Conservation (phyloP, 2,888 invertebrate genomes). For the Drosophila fungiperda region DNA sequence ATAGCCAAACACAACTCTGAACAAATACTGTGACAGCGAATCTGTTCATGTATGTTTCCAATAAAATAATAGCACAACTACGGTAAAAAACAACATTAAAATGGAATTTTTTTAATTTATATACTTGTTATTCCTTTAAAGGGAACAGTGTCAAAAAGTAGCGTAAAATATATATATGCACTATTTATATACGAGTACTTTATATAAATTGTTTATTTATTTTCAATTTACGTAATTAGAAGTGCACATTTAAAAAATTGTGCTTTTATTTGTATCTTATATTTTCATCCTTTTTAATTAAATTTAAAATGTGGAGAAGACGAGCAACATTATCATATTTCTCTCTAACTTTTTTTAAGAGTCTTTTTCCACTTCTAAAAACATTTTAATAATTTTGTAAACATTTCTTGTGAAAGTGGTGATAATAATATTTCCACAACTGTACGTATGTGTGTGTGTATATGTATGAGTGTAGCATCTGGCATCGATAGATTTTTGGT, state of each 20-base stretch:
- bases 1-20: slow-evolving; percentile 6
- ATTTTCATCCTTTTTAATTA: not conserved
- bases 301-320: not conserved
- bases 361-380: not conserved
- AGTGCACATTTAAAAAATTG: not conserved
- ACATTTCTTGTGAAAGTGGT: not conserved
- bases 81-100: not conserved
- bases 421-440: not conserved
- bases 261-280: rapidly evolving
- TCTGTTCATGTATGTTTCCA: not conserved
- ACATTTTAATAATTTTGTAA: not conserved
- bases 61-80: too few species aligned
- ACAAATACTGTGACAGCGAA: slow-evolving; percentile 10
- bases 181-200: not conserved
- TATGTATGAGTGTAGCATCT: slow-evolving; percentile 8
- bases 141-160: not conserved
- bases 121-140: not conserved
- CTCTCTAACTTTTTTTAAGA: not conserved
- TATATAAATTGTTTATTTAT: not conserved
- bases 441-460: not conserved
- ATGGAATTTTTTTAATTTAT: not conserved
- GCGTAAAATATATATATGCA: not conserved
- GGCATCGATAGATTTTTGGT: slow-evolving; percentile 46
- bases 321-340: not conserved
- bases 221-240: not conserved